phyloP scores from a whole-genome alignment of 2,113 vertebrate genomes.

The Formicarius rufipectus region DNA sequence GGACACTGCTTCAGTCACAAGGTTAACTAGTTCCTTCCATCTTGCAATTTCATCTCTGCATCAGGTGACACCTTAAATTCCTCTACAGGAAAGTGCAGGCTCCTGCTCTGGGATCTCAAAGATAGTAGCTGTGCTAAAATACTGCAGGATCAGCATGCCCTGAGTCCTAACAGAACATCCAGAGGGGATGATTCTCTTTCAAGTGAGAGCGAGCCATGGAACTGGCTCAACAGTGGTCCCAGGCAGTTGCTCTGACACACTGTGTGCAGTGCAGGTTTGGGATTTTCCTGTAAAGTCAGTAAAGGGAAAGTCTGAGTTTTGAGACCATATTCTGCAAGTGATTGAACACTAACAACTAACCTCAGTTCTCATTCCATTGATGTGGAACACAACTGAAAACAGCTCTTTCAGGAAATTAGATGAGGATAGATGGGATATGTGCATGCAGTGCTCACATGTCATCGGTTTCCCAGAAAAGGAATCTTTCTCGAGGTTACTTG shows the following conservation, averaged over 20 bases:
- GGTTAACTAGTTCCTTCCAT: neutral
- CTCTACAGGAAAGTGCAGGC: neutral
- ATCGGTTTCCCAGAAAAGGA: neutral
- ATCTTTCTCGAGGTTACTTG: neutral
- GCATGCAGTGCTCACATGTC: neutral
- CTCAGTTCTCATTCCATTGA: neutral
- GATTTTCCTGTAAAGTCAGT: neutral
- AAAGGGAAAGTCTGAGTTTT: neutral
- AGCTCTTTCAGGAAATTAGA: neutral
- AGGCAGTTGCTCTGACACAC: neutral
- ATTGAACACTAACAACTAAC: neutral
- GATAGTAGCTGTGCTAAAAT: neutral
- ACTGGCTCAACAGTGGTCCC: neutral
- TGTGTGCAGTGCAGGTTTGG: neutral
- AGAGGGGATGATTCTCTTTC: neutral
- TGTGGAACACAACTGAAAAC: neutral
- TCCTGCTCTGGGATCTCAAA: neutral
- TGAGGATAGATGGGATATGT: neutral
- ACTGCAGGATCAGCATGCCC: rapidly evolving
- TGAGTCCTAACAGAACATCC: rapidly evolving
- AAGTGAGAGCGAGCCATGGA: neutral
- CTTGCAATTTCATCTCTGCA: neutral
- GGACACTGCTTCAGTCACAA: neutral
- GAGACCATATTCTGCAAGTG: neutral
- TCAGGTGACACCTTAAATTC: neutral